Evolutionary conservation across 2,113 vertebrate species (phyloP).

Genomic region (Malurus elegans): DNA sequence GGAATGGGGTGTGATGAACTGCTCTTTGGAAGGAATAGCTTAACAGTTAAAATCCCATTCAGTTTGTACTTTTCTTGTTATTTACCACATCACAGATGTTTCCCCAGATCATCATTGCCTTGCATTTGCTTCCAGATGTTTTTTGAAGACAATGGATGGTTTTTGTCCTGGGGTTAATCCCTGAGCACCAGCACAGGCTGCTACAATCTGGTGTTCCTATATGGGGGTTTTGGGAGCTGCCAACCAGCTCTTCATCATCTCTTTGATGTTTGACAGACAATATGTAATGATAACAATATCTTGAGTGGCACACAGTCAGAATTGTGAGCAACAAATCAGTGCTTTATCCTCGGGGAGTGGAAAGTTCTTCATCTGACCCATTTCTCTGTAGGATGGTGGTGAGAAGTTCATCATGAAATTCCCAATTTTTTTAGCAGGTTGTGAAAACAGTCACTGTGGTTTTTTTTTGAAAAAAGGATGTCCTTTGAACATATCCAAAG

Average conservation of each 20-base stretch:
- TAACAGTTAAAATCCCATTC: background rate
- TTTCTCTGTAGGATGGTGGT: background rate
- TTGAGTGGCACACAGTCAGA: background rate
- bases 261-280: background rate
- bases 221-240: background rate
- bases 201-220: background rate
- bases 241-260: background rate
- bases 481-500: background rate
- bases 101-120: background rate
- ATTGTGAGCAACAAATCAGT: background rate
- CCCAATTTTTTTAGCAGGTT: fast-evolving
- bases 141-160: background rate
- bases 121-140: background rate
- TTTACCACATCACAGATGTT: background rate
- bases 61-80: background rate
- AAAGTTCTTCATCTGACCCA: background rate
- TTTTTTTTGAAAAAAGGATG: background rate
- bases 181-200: background rate
- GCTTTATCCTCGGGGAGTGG: background rate
- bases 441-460: background rate
- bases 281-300: background rate
- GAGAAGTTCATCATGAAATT: background rate
- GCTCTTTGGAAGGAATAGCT: background rate
- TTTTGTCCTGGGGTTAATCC: background rate
- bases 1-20: background rate